These are phyloP conservation scores for Synanthedon andrenaeformis DNA, from an alignment of 2,888 invertebrate genomes.

Conservation along the genomic window DNA sequence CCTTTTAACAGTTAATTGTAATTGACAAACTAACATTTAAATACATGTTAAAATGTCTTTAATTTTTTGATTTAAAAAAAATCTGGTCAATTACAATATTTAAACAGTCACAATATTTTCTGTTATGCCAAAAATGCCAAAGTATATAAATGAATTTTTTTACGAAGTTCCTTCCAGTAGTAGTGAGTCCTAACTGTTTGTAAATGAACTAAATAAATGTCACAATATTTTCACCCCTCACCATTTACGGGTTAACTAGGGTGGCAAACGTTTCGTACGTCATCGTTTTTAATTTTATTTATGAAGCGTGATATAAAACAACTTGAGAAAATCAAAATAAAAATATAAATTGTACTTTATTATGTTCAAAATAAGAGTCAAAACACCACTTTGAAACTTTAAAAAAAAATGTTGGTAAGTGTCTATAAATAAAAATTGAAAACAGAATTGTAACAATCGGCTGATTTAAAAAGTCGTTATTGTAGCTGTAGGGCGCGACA, in stretches of 20 bases:
- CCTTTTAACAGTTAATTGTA: too few relatives aligned
- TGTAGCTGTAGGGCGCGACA: constrained; percentile 42
- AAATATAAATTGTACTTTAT: not conserved
- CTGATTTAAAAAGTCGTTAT: constrained; percentile 38
- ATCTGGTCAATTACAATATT: too few relatives aligned
- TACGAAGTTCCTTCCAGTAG: constrained; percentile 12
- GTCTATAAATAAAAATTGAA: constrained; percentile 37
- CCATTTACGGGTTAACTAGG: constrained; percentile 52
- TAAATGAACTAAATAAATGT: constrained; percentile 31
- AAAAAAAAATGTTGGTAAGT: constrained; percentile 10
- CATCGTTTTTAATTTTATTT: constrained; percentile 59
- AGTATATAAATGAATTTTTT: too few relatives aligned
- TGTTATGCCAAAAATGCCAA: too few relatives aligned
- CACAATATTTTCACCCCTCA: constrained; percentile 58
- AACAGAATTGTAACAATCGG: constrained; percentile 51
- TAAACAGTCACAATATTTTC: too few relatives aligned
- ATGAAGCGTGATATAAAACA: constrained; percentile 45
- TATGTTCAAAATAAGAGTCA: constrained; percentile 4
- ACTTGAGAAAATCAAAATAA: too few relatives aligned
- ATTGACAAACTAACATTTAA: too few relatives aligned
- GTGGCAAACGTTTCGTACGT: constrained; percentile 40
- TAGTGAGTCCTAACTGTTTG: constrained; percentile 5
- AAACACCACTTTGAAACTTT: not conserved
- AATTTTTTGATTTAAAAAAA: too few relatives aligned
- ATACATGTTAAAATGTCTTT: too few relatives aligned